phyloP scores from a whole-genome alignment of 2,797 vertebrate genomes.

The Bradypodion ventrale region DNA sequence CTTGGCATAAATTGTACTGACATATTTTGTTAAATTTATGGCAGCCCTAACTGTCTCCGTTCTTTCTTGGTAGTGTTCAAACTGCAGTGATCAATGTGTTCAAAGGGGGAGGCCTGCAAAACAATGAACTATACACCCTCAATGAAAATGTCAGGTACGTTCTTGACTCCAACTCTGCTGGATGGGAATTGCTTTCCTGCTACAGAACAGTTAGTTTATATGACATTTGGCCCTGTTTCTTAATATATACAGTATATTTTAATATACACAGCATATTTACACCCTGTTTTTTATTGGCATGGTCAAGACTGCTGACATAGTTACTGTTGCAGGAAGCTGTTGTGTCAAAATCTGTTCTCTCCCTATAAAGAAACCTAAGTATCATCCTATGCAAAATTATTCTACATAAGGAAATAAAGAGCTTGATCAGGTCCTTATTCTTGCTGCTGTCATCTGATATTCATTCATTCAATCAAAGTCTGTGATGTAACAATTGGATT shows the following conservation, averaged over 20 bases:
- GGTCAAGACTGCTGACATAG: background rate
- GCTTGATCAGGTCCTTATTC: background rate
- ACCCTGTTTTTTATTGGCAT: constrained; percentile 3
- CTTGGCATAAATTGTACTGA: constrained; percentile 19
- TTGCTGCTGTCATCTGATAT: background rate
- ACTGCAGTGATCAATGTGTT: constrained; percentile 95
- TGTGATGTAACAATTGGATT: background rate
- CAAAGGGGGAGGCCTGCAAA: constrained; percentile 87
- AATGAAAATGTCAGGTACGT: constrained; percentile 94
- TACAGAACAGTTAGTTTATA: background rate
- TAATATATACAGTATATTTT: no score
- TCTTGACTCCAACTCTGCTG: background rate
- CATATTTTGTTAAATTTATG: constrained; percentile 33
- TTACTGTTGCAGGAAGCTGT: background rate
- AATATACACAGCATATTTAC: no score
- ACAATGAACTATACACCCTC: constrained; percentile 88
- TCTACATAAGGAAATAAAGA: background rate
- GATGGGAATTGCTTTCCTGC: background rate
- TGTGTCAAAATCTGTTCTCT: background rate
- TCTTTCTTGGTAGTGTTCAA: constrained; percentile 84
- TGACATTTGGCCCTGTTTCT: constrained; percentile 3
- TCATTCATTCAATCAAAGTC: no score
- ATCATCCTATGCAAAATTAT: background rate
- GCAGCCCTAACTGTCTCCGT: constrained; percentile 36
- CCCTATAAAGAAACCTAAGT: background rate